A percentile compares a stretch with the other conserved stretches of the same genome.
Evolutionary conservation across 2,113 vertebrate species (phyloP).

Genomic region (Oenanthe melanoleuca): DNA sequence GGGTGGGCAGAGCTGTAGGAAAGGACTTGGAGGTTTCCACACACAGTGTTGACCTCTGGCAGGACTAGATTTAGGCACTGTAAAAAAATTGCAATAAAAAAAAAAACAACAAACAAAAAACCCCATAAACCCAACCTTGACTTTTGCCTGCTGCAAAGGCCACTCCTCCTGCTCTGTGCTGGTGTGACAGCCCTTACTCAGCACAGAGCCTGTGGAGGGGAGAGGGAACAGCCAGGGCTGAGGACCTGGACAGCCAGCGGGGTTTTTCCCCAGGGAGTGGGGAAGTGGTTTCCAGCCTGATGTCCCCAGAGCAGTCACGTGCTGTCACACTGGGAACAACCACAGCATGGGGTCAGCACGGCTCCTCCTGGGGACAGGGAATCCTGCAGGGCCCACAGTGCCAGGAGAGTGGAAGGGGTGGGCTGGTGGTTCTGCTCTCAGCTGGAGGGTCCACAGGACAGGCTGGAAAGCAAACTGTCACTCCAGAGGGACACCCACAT

Average conservation of each 20-base stretch:
- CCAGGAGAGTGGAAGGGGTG: rapidly evolving
- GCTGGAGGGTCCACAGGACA: rapidly evolving
- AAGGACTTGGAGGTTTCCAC: neutral
- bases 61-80: neutral
- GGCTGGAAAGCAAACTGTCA: neutral
- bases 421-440: neutral
- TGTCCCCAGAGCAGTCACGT: neutral
- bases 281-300: neutral
- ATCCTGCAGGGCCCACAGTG: rapidly evolving
- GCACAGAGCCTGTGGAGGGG: rapidly evolving
- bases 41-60: neutral
- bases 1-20: neutral
- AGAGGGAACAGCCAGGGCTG: neutral
- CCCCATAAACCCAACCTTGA: neutral
- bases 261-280: neutral
- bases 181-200: neutral
- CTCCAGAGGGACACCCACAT: rapidly evolving
- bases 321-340: neutral
- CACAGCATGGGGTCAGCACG: neutral
- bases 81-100: neutral
- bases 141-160: neutral
- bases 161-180: neutral
- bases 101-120: neutral
- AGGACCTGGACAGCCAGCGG: rapidly evolving
- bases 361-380: neutral